Base-by-base conservation (phyloP, 2,113 vertebrate genomes). In the Athene noctua region DNA sequence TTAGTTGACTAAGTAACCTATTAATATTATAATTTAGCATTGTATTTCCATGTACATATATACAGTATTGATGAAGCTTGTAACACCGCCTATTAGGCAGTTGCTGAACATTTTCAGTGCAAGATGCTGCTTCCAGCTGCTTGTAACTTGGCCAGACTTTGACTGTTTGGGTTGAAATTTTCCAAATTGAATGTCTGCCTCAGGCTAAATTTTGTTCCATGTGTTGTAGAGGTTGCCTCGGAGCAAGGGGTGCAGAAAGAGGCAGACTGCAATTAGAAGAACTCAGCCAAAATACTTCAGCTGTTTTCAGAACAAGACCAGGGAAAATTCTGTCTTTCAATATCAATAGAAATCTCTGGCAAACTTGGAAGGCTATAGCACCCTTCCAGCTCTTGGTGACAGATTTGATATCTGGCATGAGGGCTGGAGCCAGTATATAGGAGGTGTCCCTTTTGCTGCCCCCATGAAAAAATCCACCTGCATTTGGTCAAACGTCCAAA, bases 71-170 rank as follows among this genome's bases (percentile, higher is more conserved):
- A 72, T 51, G 67, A 86, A 92, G 79, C 55, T 46, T 65, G 51
- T 13, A 84, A 73, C 47, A 58, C 46, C 0, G 10, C 44, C 57
- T 86, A 12, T 85, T 51, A 95, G 47, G 73, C 52, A 29, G 66
- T 12, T 58, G 72, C 79, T 71, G 46, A 92, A 78, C n/a, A 44
- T n/a, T 88, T 94, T 32, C 82, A 94, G 10, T 3, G 30, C 59
- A 92, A 83, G 85, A 95, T 70, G 58, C 85, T 90, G 82, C 67
- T 90, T 92, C 92, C 95, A 97, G 93, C 95, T 95, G 96, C 85
- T 96, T 94, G 85, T 88, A 95, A 94, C 82, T 86, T 90, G 67
- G 96, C 96, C 93, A 97, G 82, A 86, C 75, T 77, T 83, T 34
- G 72, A 78, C 83, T 89, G 51, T 63, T 90, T 86, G 90, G 90